A percentile compares a stretch with the other conserved stretches of the same genome.
Evolutionary conservation across 1,140 invertebrate species (phyloP).

Genomic region (Lasioglossum albipes): DNA sequence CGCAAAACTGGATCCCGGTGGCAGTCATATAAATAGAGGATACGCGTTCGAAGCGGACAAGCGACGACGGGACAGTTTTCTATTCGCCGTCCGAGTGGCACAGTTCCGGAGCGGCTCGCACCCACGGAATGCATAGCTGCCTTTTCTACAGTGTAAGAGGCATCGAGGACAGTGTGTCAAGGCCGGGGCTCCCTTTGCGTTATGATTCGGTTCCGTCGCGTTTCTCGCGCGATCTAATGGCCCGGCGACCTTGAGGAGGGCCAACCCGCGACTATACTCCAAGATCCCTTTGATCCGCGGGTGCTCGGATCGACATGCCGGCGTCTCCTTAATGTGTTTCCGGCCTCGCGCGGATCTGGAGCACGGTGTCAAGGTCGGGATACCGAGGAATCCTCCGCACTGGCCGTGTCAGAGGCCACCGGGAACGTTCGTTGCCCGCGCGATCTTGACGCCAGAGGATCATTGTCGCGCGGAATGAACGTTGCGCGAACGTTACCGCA

Average conservation of each 20-base stretch:
- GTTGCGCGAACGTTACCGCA: too few relatives aligned
- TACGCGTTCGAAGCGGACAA: too few relatives aligned
- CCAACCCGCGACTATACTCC: not conserved
- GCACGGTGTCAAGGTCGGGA: slow-evolving; percentile 41
- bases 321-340: not conserved
- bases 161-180: slow-evolving; percentile 58
- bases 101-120: too few relatives aligned
- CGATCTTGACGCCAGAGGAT: too few relatives aligned
- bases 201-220: slow-evolving; percentile 1
- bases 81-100: too few relatives aligned
- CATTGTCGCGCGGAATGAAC: too few relatives aligned
- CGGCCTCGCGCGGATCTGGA: slow-evolving; percentile 36
- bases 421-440: not conserved
- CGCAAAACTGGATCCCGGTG: not conserved
- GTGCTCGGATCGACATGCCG: slow-evolving; percentile 10
- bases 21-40: not conserved
- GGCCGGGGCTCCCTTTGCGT: slow-evolving; percentile 38
- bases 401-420: too few relatives aligned
- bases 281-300: slow-evolving; percentile 2
- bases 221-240: slow-evolving; percentile 35
- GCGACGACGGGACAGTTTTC: too few relatives aligned
- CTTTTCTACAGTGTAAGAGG: slow-evolving; percentile 6
- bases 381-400: not conserved
- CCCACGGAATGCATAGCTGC: not conserved
- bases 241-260: slow-evolving; percentile 9